phyloP scores from a whole-genome alignment of 2,113 vertebrate genomes.

The Macroglossus sobrinus region DNA sequence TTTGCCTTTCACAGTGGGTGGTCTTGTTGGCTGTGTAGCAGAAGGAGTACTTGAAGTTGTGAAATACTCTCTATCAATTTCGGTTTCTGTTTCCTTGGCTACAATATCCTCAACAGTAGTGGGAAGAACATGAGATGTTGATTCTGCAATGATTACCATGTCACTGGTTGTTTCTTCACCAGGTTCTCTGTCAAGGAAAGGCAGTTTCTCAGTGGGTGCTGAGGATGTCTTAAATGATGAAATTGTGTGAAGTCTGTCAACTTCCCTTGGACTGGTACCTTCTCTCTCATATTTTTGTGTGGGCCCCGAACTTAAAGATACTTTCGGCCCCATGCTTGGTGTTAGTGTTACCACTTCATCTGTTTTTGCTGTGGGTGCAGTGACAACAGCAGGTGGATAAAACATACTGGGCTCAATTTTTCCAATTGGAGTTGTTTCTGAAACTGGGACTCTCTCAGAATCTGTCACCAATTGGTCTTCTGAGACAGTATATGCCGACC shows the following conservation, averaged over 20 bases:
- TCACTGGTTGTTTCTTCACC: constrained; percentile 79
- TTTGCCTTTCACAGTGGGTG: constrained; percentile 73
- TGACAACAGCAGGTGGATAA: neutral
- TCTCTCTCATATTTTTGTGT: constrained; percentile 43
- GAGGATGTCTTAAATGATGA: constrained; percentile 33
- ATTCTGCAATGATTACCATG: constrained; percentile 81
- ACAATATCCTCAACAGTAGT: constrained; percentile 70
- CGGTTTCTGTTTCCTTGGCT: constrained; percentile 71
- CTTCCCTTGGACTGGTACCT: neutral
- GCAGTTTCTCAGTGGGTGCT: constrained; percentile 59
- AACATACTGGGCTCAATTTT: neutral
- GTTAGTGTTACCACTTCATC: constrained; percentile 23
- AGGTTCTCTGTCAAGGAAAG: constrained; percentile 74
- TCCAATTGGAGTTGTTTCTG: constrained; percentile 52
- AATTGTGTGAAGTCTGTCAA: constrained; percentile 60
- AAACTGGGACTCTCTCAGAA: constrained; percentile 20
- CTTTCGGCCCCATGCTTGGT: neutral
- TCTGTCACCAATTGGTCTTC: constrained; percentile 48
- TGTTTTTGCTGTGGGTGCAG: constrained; percentile 41
- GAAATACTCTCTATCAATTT: constrained; percentile 85
- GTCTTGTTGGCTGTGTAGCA: constrained; percentile 71
- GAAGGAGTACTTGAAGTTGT: constrained; percentile 75
- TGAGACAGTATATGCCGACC: constrained; percentile 71
- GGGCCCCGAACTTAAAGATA: neutral
- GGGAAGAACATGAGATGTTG: constrained; percentile 74